Percentiles rank a stretch among this genome's conserved stretches.
Evolutionary conservation across 2,888 invertebrate genomes (phyloP).

Genomic region (Bellardia bayeri): DNA sequence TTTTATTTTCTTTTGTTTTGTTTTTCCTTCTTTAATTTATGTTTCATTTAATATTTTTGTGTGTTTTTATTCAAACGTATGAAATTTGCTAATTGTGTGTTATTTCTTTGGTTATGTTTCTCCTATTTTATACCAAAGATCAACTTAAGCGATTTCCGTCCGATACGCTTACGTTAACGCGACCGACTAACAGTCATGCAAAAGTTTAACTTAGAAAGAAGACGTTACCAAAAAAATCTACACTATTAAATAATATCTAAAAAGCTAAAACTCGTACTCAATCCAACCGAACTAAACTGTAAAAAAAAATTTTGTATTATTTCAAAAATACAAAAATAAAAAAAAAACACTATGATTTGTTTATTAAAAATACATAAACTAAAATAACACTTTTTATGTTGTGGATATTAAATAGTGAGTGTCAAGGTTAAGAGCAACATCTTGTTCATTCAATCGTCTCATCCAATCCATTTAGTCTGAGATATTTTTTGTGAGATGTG

Average conservation of each 20-base stretch:
- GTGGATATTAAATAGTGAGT: slow-evolving; percentile 79
- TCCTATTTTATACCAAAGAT: slow-evolving; percentile 41
- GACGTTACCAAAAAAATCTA: slow-evolving; percentile 75
- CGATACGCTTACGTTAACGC: slow-evolving; percentile 81
- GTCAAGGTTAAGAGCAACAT: slow-evolving; percentile 81
- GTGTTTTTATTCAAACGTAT: slow-evolving; percentile 4
- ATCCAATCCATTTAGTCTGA: slow-evolving; percentile 37
- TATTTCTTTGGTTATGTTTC: slow-evolving; percentile 33
- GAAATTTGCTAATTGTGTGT: slow-evolving; percentile 25
- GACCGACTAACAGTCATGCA: slow-evolving; percentile 80
- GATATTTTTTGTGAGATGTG: slow-evolving; percentile 12
- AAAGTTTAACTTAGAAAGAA: slow-evolving; percentile 81
- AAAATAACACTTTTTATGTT: slow-evolving; percentile 56
- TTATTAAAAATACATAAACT: slow-evolving; percentile 12
- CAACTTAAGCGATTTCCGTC: slow-evolving; percentile 74
- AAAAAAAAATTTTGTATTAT: slow-evolving; percentile 28
- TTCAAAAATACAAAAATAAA: not conserved
- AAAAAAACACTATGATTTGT: slow-evolving; percentile 23
- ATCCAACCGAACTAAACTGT: slow-evolving; percentile 51
- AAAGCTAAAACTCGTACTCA: slow-evolving; percentile 33
- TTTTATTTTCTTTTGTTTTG: slow-evolving; percentile 38
- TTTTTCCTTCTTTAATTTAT: slow-evolving; percentile 45
- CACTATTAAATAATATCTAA: slow-evolving; percentile 33
- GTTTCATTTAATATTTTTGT: not conserved
- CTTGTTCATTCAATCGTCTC: slow-evolving; percentile 40